These are phyloP conservation scores for Anthoscopus minutus DNA, from an alignment of 2,113 vertebrate species.

Conservation along the genomic window DNA sequence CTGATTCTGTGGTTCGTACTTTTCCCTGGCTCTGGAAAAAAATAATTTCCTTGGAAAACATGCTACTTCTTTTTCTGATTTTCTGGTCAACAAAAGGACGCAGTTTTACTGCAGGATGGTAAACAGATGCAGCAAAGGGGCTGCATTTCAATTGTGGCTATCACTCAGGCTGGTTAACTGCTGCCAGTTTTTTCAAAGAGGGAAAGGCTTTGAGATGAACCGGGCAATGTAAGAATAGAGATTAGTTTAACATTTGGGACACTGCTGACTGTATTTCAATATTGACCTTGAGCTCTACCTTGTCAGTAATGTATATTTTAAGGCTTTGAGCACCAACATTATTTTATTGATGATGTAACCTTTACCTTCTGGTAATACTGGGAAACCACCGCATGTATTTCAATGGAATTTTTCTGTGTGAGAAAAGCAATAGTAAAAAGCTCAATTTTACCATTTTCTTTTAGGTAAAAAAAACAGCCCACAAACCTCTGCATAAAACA, in stretches of 20 bases:
- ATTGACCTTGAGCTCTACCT: background rate
- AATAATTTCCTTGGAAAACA: background rate
- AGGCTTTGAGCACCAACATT: background rate
- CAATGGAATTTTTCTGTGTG: background rate
- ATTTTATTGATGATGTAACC: conserved; percentile 47
- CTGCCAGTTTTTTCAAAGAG: background rate
- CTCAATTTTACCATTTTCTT: background rate
- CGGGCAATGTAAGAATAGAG: background rate
- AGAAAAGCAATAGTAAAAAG: conserved; percentile 26
- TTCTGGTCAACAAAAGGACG: background rate
- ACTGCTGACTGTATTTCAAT: conserved; percentile 25
- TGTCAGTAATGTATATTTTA: conserved; percentile 1
- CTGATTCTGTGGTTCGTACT: background rate
- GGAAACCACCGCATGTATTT: background rate
- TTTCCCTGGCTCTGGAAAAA: background rate
- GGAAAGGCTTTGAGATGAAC: background rate
- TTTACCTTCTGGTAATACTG: conserved; percentile 13
- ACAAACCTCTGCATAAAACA: conserved; percentile 23
- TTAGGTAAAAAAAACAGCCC: conserved; percentile 4
- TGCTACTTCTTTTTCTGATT: background rate
- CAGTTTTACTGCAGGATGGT: background rate
- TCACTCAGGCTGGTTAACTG: background rate
- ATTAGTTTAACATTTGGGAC: conserved; percentile 27
- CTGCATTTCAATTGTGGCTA: background rate
- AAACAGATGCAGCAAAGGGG: background rate